Evolutionary conservation across 2,797 vertebrate species (phyloP).

Genomic region (Nyctalus aviator): DNA sequence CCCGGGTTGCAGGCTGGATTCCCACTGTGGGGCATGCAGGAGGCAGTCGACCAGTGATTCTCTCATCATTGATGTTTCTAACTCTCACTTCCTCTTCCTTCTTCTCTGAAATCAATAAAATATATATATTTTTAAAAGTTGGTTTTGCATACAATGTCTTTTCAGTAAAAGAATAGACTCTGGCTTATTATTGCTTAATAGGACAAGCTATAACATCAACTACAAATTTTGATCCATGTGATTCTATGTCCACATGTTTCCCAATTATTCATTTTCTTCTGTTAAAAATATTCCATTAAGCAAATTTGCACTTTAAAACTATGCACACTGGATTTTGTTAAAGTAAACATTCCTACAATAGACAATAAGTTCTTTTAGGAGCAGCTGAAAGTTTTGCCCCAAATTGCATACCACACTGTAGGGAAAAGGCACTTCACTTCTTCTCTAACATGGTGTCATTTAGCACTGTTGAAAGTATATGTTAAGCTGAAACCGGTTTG

Average conservation of each 20-base stretch:
- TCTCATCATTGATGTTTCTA: too few species aligned
- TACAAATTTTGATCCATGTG: slow-evolving; percentile 5
- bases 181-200: slow-evolving; percentile 27
- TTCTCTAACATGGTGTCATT: background rate
- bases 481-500: background rate
- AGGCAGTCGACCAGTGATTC: too few species aligned
- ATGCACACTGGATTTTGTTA: slow-evolving; percentile 3
- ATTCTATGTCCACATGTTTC: background rate
- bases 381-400: background rate
- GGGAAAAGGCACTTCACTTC: background rate
- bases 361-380: slow-evolving; percentile 45
- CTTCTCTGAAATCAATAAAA: too few species aligned
- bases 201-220: slow-evolving; percentile 21
- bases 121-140: slow-evolving; percentile 37
- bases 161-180: slow-evolving; percentile 25
- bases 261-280: slow-evolving; percentile 5
- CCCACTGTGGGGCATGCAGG: too few species aligned
- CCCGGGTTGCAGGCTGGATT: too few species aligned
- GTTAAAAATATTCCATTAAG: background rate
- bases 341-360: background rate
- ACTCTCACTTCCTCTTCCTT: too few species aligned
- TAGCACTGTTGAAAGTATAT: background rate
- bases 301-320: background rate
- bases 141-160: background rate
- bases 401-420: background rate